Percentiles rank a stretch among this genome's conserved stretches.
Conservation (phyloP, 2,113 vertebrate genomes). For the Zosterops hypoxanthus region DNA sequence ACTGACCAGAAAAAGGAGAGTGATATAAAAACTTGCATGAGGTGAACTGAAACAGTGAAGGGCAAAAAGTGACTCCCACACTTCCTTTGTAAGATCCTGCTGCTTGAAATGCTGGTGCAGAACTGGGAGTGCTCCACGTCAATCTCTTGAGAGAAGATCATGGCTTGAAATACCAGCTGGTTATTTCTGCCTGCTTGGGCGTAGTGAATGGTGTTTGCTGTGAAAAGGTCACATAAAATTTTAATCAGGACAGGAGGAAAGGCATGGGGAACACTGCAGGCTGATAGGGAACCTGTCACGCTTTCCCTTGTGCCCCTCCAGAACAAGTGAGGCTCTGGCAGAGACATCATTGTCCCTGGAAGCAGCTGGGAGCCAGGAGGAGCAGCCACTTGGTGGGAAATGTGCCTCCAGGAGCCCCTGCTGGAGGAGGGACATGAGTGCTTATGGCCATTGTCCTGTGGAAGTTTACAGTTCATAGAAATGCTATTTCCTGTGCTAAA, state of each 20-base stretch:
- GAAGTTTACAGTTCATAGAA: not conserved
- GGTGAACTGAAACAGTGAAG: not conserved
- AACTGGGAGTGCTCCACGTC: fast-evolving
- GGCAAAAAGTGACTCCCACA: fast-evolving
- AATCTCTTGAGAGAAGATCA: not conserved
- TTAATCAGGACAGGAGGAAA: not conserved
- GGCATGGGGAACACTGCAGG: not conserved
- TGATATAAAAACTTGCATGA: not conserved
- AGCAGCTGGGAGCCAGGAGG: fast-evolving
- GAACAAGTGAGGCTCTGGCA: fast-evolving
- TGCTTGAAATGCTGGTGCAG: not conserved
- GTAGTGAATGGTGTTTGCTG: not conserved
- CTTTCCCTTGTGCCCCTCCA: not conserved
- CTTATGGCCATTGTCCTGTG: fast-evolving
- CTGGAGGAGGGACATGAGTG: not conserved
- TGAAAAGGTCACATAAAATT: not conserved
- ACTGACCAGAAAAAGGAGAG: not conserved
- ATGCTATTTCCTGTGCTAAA: fast-evolving
- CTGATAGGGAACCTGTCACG: not conserved
- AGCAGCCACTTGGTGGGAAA: not conserved
- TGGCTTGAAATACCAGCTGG: not conserved
- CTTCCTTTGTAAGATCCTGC: not conserved
- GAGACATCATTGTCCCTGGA: fast-evolving
- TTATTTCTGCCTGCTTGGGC: not conserved
- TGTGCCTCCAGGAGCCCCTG: fast-evolving